Percentiles rank a stretch among this genome's conserved stretches.
Conservation (phyloP, 2,113 vertebrate species). For the Ovis canadensis region DNA sequence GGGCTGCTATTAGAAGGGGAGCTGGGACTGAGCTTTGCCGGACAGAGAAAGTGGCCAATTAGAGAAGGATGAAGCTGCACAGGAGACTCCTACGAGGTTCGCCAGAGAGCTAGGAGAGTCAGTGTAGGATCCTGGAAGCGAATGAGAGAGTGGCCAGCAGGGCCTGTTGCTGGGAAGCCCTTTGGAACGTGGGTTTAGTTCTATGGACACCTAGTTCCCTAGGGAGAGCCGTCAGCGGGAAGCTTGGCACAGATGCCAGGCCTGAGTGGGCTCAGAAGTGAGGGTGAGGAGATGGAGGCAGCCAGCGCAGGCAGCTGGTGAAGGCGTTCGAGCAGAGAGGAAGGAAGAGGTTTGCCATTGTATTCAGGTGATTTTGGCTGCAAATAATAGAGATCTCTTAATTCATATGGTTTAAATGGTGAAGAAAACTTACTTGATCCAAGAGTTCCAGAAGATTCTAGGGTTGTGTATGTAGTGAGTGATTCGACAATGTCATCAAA, state of each 20-base stretch:
- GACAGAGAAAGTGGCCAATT: not conserved
- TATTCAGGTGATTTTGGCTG: not conserved
- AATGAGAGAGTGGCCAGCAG: not conserved
- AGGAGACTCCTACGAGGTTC: not conserved
- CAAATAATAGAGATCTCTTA: not conserved
- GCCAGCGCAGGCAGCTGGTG: not conserved
- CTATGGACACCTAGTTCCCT: rapidly evolving
- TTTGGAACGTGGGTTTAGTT: not conserved
- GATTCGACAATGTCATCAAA: not conserved
- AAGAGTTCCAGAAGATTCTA: not conserved
- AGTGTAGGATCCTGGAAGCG: not conserved
- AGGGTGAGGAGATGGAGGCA: not conserved
- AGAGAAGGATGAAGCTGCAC: not conserved
- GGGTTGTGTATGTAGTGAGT: not conserved
- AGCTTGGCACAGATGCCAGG: not conserved
- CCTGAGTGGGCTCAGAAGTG: not conserved
- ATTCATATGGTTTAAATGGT: not conserved
- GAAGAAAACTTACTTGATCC: not conserved
- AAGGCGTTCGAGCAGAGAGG: not conserved
- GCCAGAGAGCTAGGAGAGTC: not conserved
- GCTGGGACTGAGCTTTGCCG: not conserved
- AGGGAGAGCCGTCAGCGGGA: not conserved
- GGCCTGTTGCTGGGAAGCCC: not conserved
- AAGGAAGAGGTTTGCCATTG: not conserved
- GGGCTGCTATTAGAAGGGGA: not conserved